These are phyloP conservation scores for human DNA, from an alignment of 2,113 vertebrate genomes.

Conservation along the genomic window DNA sequence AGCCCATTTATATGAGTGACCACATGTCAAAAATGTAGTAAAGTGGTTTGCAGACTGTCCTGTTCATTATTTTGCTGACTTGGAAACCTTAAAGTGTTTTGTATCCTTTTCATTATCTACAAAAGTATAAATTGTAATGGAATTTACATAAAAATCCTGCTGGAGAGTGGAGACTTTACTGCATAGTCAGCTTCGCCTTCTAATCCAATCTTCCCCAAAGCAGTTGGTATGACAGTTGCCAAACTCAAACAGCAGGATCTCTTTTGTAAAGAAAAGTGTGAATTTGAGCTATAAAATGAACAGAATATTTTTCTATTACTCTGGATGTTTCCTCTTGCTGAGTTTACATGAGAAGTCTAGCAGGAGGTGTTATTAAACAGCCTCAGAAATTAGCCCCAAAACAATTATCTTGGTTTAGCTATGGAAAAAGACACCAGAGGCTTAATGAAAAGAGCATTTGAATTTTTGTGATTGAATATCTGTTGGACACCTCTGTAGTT, in stretches of 20 bases:
- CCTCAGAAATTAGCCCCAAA: constrained; percentile 86
- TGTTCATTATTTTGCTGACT: constrained; percentile 90
- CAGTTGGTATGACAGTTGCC: constrained; percentile 85
- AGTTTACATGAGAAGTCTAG: constrained; percentile 89
- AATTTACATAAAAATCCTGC: constrained; percentile 95
- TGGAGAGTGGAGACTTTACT: constrained; percentile 86
- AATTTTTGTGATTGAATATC: constrained; percentile 87
- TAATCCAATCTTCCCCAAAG: constrained; percentile 94
- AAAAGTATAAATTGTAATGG: constrained; percentile 88
- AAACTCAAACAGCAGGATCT: constrained; percentile 90
- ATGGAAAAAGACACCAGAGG: constrained; percentile 81
- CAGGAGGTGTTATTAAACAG: constrained; percentile 89
- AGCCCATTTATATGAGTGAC: constrained; percentile 79
- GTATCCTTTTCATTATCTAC: constrained; percentile 90
- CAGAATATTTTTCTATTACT: constrained; percentile 88
- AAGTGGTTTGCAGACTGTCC: constrained; percentile 81
- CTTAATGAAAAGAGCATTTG: constrained; percentile 86
- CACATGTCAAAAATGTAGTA: constrained; percentile 81
- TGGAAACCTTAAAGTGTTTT: constrained; percentile 87
- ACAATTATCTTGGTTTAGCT: constrained; percentile 83
- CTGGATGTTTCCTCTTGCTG: constrained; percentile 90
- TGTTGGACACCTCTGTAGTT: constrained; percentile 83
- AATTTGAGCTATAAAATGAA: constrained; percentile 88
- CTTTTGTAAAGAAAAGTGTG: constrained; percentile 89
- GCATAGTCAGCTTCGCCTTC: constrained; percentile 88